Conservation (phyloP, 2,888 invertebrate species). For the Tineola bisselliella region DNA sequence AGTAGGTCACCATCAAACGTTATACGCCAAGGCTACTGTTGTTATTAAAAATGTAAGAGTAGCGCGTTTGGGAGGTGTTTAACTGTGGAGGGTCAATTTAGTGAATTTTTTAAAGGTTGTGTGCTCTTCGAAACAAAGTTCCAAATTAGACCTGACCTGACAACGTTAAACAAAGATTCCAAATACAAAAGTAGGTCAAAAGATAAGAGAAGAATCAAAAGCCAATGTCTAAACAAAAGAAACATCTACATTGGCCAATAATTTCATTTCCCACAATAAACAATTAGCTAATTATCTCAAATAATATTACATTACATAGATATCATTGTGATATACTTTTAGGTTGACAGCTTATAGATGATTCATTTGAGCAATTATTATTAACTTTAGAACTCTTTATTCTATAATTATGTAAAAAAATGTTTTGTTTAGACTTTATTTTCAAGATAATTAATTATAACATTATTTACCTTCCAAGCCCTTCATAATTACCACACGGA, state of each 20-base stretch:
- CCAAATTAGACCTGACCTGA: background rate
- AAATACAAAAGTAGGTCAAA: background rate
- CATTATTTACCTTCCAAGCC: no score
- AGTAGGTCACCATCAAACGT: slow-evolving; percentile 25
- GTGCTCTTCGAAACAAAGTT: background rate
- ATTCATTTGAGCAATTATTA: background rate
- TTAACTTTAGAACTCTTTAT: background rate
- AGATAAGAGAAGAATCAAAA: background rate
- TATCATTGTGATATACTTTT: background rate
- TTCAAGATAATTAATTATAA: no score
- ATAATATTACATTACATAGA: background rate
- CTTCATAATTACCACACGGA: no score
- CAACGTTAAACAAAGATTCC: background rate
- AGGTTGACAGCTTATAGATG: background rate
- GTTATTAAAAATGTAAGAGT: slow-evolving; percentile 24
- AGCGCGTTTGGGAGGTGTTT: slow-evolving; percentile 21
- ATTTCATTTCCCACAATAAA: background rate
- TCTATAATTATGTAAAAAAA: no score
- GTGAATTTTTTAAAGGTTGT: slow-evolving; percentile 24
- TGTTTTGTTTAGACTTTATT: no score
- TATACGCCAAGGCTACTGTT: slow-evolving; percentile 29
- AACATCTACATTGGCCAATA: background rate
- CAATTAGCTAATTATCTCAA: background rate
- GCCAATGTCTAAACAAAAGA: background rate
- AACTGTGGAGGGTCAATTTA: slow-evolving; percentile 24